Evolutionary conservation across 2,113 vertebrate species (phyloP), one percentile per base, ranked within the genome.

Genomic region (Archilochus colubris): DNA sequence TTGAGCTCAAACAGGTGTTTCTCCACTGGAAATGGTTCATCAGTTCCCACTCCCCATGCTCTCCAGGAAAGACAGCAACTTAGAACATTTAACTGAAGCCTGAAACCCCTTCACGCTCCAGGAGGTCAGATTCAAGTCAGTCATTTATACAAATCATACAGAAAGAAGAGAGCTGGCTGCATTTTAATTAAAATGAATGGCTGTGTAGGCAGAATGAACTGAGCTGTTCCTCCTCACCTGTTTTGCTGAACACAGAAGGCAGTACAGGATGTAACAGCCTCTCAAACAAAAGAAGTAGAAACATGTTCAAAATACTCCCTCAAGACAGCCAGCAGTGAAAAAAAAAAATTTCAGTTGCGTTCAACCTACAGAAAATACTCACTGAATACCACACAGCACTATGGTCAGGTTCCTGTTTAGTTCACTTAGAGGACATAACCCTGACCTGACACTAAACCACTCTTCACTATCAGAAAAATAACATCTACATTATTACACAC

Each of bases 71-170:
- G 66, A 67, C 53, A 69, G 80, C 82, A 50, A 72, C 86, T 77
- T 57, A 15, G 0, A 80, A 27, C 27, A 17, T 57, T 84, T 62
- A 67, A 44, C 88, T 74, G 58, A 79, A 91, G 77, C 59, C 92
- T 95, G 87, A 92, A 94, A 92, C 63, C 68, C 46, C 81, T 89
- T 92, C 88, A 82, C 88, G 74, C 84, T 91, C 75, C 81, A 89
- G 89, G 91, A 93, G 94, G 94, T 93, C 93, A 94, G 78, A 95
- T 90, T 93, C 85, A 95, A 97, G 93, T 93, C 95, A 92, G 68
- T 78, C 95, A 96, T 91, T 97, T 91, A 89, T 67, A 88, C 72
- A 85, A 92, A 93, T 91, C 81, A 69, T 62, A 94, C 20, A 84
- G 87, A 92, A 91, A 82, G 93, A 70, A 92, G 91, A 82, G 33